phyloP scores from a whole-genome alignment of 2,797 vertebrate species.

The Pangasius mekongensis region DNA sequence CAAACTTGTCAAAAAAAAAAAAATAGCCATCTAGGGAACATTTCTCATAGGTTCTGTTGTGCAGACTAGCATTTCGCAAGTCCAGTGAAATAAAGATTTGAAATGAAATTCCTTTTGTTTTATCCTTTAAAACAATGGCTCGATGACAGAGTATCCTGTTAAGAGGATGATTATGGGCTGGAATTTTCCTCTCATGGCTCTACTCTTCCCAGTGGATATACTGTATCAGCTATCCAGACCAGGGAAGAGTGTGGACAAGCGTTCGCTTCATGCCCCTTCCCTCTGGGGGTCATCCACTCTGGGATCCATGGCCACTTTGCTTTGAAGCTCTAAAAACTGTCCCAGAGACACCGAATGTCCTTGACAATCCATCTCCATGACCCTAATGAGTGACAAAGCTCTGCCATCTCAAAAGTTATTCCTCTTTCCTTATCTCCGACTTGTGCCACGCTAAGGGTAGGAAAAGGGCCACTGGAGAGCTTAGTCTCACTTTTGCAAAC shows the following conservation, averaged over 20 bases:
- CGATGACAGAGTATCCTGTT: constrained; percentile 45
- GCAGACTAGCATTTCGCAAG: not conserved
- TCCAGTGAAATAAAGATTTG: not conserved
- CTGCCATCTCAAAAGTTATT: constrained; percentile 70
- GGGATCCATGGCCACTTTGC: constrained; percentile 71
- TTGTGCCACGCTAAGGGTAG: constrained; percentile 68
- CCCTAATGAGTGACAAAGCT: constrained; percentile 64
- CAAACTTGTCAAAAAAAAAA: constrained; percentile 30
- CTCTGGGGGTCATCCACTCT: constrained; percentile 71
- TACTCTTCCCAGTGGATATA: constrained; percentile 42
- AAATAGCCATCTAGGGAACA: constrained; percentile 2
- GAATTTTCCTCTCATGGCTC: constrained; percentile 37
- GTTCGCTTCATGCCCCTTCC: constrained; percentile 68
- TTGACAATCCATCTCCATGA: constrained; percentile 63
- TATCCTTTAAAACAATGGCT: constrained; percentile 62
- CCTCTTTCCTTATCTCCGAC: constrained; percentile 67
- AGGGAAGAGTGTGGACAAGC: constrained; percentile 59
- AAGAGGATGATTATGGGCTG: constrained; percentile 23
- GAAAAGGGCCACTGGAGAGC: constrained; percentile 62
- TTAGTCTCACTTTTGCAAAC: constrained; percentile 82
- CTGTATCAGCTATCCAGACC: constrained; percentile 37
- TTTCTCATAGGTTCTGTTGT: constrained; percentile 2
- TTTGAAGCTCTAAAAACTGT: constrained; percentile 78
- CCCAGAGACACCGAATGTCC: constrained; percentile 52
- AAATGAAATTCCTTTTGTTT: constrained; percentile 15